Evolutionary conservation across 2,113 vertebrate genomes (phyloP), one percentile per base, ranked within the genome.

Genomic region (Aleadryas rufinucha): DNA sequence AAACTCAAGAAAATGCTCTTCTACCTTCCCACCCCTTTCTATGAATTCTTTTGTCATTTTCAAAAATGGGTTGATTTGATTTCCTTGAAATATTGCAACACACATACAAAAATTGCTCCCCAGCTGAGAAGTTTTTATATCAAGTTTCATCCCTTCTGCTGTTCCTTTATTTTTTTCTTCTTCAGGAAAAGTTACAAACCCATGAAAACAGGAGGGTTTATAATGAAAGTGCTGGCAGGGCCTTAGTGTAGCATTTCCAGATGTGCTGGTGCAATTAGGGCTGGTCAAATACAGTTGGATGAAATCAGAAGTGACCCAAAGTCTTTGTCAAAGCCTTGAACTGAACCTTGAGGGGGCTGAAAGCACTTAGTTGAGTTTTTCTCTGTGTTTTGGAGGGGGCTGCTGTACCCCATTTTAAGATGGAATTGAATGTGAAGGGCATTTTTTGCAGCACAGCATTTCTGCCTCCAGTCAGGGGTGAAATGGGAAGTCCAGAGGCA

Each of bases 241-340:
- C 27, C 72, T 75, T 89, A 28, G 27, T 84, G 93, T 93, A 97
- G 71, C 81, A 84, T 92, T 97, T 97, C 97, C 96, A 97, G 96
- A 96, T 97, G 94, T 95, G 61, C 88, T 95, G 63, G 70, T 93
- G 77, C 84, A 95, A 93, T 85, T 93, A 89, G 41, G 57, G 31
- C 64, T 83, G 80, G 95, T 85, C 90, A 94, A 89, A 74, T 59
- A 56, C 37, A 84, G n/a, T 90, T 84, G 83, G 63, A 87, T 85
- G 78, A 95, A 90, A 94, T 78, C 69, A 87, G 84, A 89, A 93
- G 33, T 91, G 89, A 91, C 94, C 92, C 65, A 61, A 93, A 95
- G 56, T 86, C 76, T 54, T 78, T 69, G 52, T 94, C 35, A 83
- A 95, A 93, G 42, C 60, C 89, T 94, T 90, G 68, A 94, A 57